Evolutionary conservation across 2,797 vertebrate genomes (phyloP).

Genomic region (Sciaenops ocellatus): DNA sequence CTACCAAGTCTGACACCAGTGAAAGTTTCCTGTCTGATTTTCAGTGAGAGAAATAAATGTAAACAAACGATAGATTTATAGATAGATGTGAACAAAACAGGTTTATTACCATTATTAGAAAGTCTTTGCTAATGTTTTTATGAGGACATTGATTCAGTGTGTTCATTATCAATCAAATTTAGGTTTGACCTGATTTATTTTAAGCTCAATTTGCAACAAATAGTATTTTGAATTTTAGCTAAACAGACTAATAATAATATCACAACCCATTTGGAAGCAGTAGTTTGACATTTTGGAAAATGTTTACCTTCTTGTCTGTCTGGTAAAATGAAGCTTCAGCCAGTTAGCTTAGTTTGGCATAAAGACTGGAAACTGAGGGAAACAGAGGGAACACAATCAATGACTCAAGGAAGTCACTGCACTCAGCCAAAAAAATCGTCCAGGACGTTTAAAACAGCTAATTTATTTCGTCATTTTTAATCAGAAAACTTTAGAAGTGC

Average conservation of each 20-base stretch:
- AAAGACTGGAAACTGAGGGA: neutral
- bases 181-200: neutral
- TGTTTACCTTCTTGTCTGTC: no score
- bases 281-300: neutral
- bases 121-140: neutral
- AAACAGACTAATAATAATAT: neutral
- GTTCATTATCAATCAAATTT: neutral
- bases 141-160: no score
- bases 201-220: no score
- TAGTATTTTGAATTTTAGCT: neutral
- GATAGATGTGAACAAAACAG: no score
- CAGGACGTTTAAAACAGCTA: no score
- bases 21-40: no score
- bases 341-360: slow-evolving; percentile 1
- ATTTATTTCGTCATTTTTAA: no score
- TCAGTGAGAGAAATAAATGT: no score
- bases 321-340: neutral
- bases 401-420: neutral
- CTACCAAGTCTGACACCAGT: neutral
- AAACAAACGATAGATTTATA: neutral
- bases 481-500: no score
- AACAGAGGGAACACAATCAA: neutral
- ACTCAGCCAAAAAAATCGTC: neutral
- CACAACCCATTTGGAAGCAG: neutral
- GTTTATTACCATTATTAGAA: no score